Base-by-base conservation (phyloP, 2,888 invertebrate genomes). In the Norana najaformis region DNA sequence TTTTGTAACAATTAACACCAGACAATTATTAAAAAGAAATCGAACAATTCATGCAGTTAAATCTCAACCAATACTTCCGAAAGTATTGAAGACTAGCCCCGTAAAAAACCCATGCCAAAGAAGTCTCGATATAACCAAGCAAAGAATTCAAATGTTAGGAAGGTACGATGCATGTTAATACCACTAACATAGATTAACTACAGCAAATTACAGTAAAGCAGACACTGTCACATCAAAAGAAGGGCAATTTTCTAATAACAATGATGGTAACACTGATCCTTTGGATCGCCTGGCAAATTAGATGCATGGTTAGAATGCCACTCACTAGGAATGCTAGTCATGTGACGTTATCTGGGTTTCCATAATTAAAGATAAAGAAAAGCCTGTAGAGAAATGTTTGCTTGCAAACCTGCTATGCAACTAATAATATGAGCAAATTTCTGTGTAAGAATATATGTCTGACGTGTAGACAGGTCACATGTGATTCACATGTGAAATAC, bases 11-110 rank as follows among this genome's bases (percentile, higher is more conserved):
- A 69, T n/a, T 69, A 69, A 69, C 69, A n/a, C 30, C 69, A 69
- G 69, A 69, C 69, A 69, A n/a, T 69, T 69, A 69, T 69, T n/a
- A 69, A 69, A 69, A n/a, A 69, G 69, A 69, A 69, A 69, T 69
- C 30, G 13, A 69, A 8, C 30, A 69, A 30, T n/a, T n/a, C 69
- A 69, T 69, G 69, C 69, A 69, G 69, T 69, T 69, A 69, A 30
- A 69, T 69, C 69, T 16, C 30, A 69, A 69, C n/a, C 69, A 69
- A 69, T n/a, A 69, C n/a, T 16, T 69, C 69, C 11, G n/a, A 69
- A 69, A 69, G 11, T 69, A 13, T n/a, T 69, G 69, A 69, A 69
- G 69, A n/a, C 69, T 69, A 69, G 69, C n/a, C 69, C 69, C 69
- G n/a, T 69, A 8, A 69, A 69, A n/a, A 69, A 30, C 69, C 69